Evolutionary conservation across 1,140 invertebrate species (phyloP), one percentile per base, ranked within the genome.

Genomic region (Caerostris darwini): DNA sequence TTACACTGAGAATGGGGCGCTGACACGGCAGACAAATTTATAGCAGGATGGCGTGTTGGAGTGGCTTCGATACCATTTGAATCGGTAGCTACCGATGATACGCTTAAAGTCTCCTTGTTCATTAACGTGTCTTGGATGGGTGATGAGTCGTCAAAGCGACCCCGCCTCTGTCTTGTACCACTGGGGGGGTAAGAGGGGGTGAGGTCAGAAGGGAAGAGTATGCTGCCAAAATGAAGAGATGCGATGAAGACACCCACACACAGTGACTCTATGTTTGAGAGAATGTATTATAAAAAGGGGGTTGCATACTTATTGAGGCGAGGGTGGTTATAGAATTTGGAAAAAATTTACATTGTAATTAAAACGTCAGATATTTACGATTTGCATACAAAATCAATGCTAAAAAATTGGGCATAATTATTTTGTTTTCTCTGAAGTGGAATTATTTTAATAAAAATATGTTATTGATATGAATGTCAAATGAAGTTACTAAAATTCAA

Each of bases 91-190:
- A 77, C 67, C 71, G 71, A 77, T 34, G 34, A 34, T 67, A 14
- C 34, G 85, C n/a, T 61, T 34, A 34, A 34, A 56, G 12, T 56
- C 69, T 54, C 7, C 8, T 69, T 85, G 90, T 85, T 92, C 77
- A 92, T 85, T 85, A 92, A 67, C 90, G 77, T 67, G 90, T 58
- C 57, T 58, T 57, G 58, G 90, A 92, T 92, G 90, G 90, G 90
- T 92, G 90, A 81, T 92, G 67, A 81, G 89, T 81, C 56, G 89
- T 81, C 89, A 61, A 59, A 56, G 3, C 56, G 77, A 54, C 57
- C 54, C 56, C 90, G 90, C 90, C 90, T 85, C 81, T 92, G 82
- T 92, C 90, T 92, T 92, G 90, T 92, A 64, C 82, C 5, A 17
- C 12, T n/a, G 81, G 77, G 82, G 59, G 54, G 90, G 57, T 17